phyloP scores from a whole-genome alignment of 2,113 vertebrate species.

The Malurus alboscapulatus region DNA sequence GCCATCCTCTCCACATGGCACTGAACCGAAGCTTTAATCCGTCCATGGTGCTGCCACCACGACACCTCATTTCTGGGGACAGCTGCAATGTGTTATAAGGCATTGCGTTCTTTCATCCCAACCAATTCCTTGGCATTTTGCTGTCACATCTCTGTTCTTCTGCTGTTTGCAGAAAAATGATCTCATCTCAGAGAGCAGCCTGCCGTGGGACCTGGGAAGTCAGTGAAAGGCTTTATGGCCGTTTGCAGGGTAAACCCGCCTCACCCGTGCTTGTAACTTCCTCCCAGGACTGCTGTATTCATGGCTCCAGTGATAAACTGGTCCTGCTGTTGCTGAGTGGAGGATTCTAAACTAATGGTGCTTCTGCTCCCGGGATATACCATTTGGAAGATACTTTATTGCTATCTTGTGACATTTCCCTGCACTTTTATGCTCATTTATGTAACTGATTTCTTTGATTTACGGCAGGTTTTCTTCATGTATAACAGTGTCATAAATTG shows the following conservation, averaged over 20 bases:
- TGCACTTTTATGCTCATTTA: conserved; percentile 46
- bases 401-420: conserved; percentile 36
- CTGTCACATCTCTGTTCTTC: rapidly evolving
- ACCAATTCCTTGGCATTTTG: neutral
- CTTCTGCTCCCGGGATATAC: conserved; percentile 23
- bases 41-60: rapidly evolving
- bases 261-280: rapidly evolving
- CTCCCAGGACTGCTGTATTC: neutral
- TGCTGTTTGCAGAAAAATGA: neutral
- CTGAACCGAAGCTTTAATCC: neutral
- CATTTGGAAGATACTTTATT: conserved; percentile 37
- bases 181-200: neutral
- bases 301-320: neutral
- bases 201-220: neutral
- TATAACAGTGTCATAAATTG: conserved; percentile 36
- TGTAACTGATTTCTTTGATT: conserved; percentile 51
- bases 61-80: rapidly evolving
- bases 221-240: neutral
- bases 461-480: conserved; percentile 21
- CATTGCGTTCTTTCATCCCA: neutral
- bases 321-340: neutral
- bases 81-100: neutral
- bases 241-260: neutral
- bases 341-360: conserved; percentile 8
- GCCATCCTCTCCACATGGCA: rapidly evolving